Evolutionary conservation across 2,797 vertebrate genomes (phyloP).

Genomic region (Acanthurus lineatus): DNA sequence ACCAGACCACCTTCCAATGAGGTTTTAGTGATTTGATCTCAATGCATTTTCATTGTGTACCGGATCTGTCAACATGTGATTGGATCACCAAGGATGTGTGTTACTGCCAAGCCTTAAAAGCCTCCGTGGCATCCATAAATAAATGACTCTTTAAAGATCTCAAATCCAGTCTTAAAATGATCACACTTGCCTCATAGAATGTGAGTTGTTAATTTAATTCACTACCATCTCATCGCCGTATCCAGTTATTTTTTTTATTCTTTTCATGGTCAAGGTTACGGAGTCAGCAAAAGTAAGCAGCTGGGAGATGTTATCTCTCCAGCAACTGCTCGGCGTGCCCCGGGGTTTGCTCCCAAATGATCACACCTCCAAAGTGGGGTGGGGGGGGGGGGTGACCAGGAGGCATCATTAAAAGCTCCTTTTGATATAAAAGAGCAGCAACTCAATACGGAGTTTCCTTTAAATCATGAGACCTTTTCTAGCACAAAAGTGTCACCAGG

Average conservation of each 20-base stretch:
- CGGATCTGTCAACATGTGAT: no score
- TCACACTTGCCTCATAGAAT: no score
- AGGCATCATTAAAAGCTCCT: not conserved
- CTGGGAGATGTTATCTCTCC: slow-evolving; percentile 6
- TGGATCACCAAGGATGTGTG: no score
- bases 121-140: no score
- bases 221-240: not conserved
- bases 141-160: no score
- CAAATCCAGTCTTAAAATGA: no score
- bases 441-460: not conserved
- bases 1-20: no score
- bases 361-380: not conserved
- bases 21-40: no score
- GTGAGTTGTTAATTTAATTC: no score
- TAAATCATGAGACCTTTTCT: slow-evolving; percentile 1
- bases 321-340: not conserved
- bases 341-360: not conserved
- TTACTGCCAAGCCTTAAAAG: no score
- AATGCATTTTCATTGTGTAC: no score
- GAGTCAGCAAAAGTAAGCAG: not conserved
- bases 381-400: not conserved
- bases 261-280: not conserved
- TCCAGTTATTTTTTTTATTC: not conserved
- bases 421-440: not conserved
- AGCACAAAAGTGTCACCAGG: not conserved